Evolutionary conservation across 2,797 vertebrate species (phyloP).

Genomic region (Takifugu rubripes): DNA sequence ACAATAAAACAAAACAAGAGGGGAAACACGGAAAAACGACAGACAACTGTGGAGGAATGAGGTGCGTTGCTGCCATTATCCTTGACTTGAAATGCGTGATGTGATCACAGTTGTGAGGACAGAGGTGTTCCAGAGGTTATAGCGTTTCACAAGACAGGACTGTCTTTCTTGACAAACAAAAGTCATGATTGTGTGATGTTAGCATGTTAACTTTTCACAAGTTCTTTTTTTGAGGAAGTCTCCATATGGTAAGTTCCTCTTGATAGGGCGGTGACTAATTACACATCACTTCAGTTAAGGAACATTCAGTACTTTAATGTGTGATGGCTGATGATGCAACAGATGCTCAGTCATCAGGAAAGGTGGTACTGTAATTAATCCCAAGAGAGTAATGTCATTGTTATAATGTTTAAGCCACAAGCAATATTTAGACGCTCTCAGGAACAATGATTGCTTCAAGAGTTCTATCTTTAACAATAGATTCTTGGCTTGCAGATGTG

Average conservation of each 20-base stretch:
- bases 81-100: conserved; percentile 29
- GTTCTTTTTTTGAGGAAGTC: conserved; percentile 49
- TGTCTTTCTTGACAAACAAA: neutral
- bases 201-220: neutral
- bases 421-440: conserved; percentile 40
- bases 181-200: neutral
- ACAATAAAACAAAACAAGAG: conserved; percentile 80
- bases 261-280: conserved; percentile 57
- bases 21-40: conserved; percentile 64
- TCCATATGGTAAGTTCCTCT: conserved; percentile 54
- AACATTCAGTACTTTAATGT: conserved; percentile 60
- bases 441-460: conserved; percentile 21
- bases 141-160: conserved; percentile 20
- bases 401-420: conserved; percentile 36
- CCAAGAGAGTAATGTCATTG: conserved; percentile 48
- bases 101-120: conserved; percentile 29
- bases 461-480: too few species aligned
- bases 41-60: conserved; percentile 61
- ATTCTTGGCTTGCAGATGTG: neutral
- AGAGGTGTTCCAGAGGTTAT: conserved; percentile 21
- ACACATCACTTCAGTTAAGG: conserved; percentile 43
- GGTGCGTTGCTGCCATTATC: conserved; percentile 16
- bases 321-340: conserved; percentile 58
- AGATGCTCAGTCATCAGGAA: conserved; percentile 60
- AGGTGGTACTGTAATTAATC: conserved; percentile 47